Evolutionary conservation across 2,113 vertebrate species (phyloP).

Genomic region (Mustelus asterias): DNA sequence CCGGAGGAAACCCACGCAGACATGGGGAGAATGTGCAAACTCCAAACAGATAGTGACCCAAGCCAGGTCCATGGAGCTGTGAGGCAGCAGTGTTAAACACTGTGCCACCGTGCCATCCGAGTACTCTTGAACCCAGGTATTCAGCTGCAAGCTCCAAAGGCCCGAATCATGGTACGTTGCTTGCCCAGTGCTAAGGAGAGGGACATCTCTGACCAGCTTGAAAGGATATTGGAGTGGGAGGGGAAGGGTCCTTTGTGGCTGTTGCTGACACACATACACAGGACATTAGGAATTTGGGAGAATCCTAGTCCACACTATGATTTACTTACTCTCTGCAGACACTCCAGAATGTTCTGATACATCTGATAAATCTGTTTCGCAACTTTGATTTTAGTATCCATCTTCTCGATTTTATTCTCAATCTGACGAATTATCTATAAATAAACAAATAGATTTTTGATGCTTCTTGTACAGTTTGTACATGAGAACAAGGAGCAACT

Average conservation of each 20-base stretch:
- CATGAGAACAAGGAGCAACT: neutral
- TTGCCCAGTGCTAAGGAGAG: too few species aligned
- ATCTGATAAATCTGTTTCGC: slow-evolving; percentile 10
- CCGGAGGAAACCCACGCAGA: too few species aligned
- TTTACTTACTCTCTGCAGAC: slow-evolving; percentile 27
- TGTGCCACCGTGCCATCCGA: too few species aligned
- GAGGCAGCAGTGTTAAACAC: too few species aligned
- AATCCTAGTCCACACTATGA: neutral
- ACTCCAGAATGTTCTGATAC: slow-evolving; percentile 28
- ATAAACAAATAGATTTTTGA: neutral
- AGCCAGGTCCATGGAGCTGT: too few species aligned
- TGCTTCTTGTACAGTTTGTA: neutral
- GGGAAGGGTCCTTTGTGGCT: neutral
- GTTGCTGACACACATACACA: neutral
- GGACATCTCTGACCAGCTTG: too few species aligned
- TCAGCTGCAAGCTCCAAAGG: too few species aligned
- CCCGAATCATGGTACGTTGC: too few species aligned
- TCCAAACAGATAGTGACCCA: too few species aligned
- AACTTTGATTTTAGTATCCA: slow-evolving; percentile 8
- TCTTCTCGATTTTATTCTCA: slow-evolving; percentile 34
- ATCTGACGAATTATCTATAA: slow-evolving; percentile 23
- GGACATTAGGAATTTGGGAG: neutral
- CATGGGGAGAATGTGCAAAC: too few species aligned
- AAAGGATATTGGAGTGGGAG: too few species aligned
- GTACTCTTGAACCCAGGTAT: too few species aligned